These are phyloP conservation scores for Caenorhabditis uteleia DNA, from an alignment of 2,888 invertebrate species.

Conservation along the genomic window DNA sequence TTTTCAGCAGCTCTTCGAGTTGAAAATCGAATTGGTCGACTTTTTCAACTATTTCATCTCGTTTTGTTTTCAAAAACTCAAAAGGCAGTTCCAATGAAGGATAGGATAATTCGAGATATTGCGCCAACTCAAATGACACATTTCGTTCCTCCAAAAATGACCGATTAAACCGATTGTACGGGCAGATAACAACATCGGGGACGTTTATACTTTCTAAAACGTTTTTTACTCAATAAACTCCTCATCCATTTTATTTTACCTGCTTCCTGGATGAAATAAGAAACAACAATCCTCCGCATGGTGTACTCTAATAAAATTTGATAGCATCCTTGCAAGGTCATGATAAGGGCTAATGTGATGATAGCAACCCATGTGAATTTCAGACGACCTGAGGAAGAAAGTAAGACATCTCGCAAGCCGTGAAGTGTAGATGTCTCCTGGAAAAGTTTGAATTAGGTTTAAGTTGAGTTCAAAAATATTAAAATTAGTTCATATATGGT, in stretches of 20 bases:
- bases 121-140: constrained; percentile 56
- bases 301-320: constrained; percentile 49
- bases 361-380: constrained; percentile 49
- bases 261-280: constrained; percentile 59
- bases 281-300: constrained; percentile 51
- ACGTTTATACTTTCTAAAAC: constrained; percentile 5
- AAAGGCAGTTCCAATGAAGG: constrained; percentile 51
- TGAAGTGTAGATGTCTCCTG: constrained; percentile 58
- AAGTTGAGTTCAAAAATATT: neutral
- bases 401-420: constrained; percentile 52
- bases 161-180: constrained; percentile 65
- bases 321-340: constrained; percentile 49
- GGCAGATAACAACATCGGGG: constrained; percentile 68
- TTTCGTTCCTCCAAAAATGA: constrained; percentile 54
- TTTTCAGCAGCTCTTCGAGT: constrained; percentile 35
- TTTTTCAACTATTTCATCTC: constrained; percentile 35
- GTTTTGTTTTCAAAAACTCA: constrained; percentile 10
- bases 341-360: constrained; percentile 34
- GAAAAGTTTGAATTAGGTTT: constrained; percentile 1
- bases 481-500: neutral
- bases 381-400: constrained; percentile 29
- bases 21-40: constrained; percentile 45
- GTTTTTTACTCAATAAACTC: neutral
- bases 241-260: constrained; percentile 14
- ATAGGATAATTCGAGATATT: constrained; percentile 63